Evolutionary conservation across 1,140 invertebrate species (phyloP).

Genomic region (Apis laboriosa): DNA sequence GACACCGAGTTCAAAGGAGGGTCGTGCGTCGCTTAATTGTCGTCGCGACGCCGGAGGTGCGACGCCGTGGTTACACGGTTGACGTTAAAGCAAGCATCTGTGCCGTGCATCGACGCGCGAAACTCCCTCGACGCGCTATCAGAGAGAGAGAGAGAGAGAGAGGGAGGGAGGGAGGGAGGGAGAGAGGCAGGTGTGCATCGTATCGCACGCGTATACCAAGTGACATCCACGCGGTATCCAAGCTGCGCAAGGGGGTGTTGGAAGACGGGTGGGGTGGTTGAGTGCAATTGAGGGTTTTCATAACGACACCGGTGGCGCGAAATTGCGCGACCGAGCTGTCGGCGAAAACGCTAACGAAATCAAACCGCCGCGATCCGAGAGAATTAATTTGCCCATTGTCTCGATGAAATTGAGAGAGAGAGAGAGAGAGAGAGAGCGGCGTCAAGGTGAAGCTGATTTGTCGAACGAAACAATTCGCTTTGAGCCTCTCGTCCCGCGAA

Average conservation of each 20-base stretch:
- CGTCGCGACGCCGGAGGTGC: slow-evolving; percentile 37
- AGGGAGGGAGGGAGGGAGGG: background rate
- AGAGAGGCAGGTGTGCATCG: background rate
- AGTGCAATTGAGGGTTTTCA: slow-evolving; percentile 29
- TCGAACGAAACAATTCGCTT: background rate
- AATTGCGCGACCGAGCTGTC: slow-evolving; percentile 12
- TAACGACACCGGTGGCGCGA: background rate
- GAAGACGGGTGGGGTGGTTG: background rate
- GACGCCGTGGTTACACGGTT: slow-evolving; percentile 29
- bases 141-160: background rate
- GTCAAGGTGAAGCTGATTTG: slow-evolving; percentile 34
- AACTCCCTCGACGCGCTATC: slow-evolving; percentile 15
- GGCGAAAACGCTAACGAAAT: slow-evolving; percentile 38
- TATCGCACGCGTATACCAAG: background rate
- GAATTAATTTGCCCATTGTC: slow-evolving; percentile 55
- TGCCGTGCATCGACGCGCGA: slow-evolving; percentile 42
- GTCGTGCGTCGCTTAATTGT: slow-evolving; percentile 55
- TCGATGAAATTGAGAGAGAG: slow-evolving; percentile 36
- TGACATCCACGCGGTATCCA: background rate
- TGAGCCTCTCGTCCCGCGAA: background rate
- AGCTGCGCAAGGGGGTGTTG: too few relatives aligned
- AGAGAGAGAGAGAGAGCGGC: background rate
- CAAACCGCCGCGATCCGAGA: slow-evolving; percentile 26
- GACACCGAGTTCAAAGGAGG: slow-evolving; percentile 59
- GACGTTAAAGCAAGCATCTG: slow-evolving; percentile 49